Evolutionary conservation across 2,113 vertebrate genomes (phyloP), one percentile per base, ranked within the genome.

Genomic region (Apus apus): DNA sequence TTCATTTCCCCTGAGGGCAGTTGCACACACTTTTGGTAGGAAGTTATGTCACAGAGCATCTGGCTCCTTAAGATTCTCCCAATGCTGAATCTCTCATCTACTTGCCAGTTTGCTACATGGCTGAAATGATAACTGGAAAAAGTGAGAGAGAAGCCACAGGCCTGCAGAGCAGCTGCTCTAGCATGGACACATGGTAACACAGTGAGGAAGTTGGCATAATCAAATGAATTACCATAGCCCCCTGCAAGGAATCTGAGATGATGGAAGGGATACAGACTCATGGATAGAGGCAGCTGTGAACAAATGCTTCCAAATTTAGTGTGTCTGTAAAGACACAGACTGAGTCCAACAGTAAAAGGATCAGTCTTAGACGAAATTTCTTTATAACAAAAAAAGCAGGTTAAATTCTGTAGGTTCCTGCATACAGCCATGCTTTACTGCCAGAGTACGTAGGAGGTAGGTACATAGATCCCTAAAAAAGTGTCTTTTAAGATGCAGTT

Each of bases 241-340:
- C 72, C 76, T 72, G 58, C 57, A 57, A 84, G 46, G 65, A 48
- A 43, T 56, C 48, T 3, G 16, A 62, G 62, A 45, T 64, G 51
- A 75, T 94, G 92, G 82, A 97, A 86, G 23, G 3, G 46, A 67
- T 87, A 79, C 95, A 96, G 61, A 22, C 27, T 84, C 11, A 4
- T 75, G 25, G 74, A 77, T 62, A 88, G 85, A 93, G 57, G 71
- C 77, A 92, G 72, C 86, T 95, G 74, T 13, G 58, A 90, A 56
- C 21, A 91, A 91, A 71, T 29, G 5, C 26, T 95, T 91, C 75
- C 75, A 81, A 38, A 60, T 70, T 85, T 51, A 58, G 54, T 46
- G 60, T 0, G 0, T 90, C 62, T 9, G 89, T 93, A 89, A 87
- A 91, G 79, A 51, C 8, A 57, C 30, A 90, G 73, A 67, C n/a